A percentile compares a stretch with the other conserved stretches of the same genome.
These are phyloP conservation scores for Caenorhabditis briggsae DNA, from an alignment of 1,140 invertebrate species.

Conservation along the genomic window DNA sequence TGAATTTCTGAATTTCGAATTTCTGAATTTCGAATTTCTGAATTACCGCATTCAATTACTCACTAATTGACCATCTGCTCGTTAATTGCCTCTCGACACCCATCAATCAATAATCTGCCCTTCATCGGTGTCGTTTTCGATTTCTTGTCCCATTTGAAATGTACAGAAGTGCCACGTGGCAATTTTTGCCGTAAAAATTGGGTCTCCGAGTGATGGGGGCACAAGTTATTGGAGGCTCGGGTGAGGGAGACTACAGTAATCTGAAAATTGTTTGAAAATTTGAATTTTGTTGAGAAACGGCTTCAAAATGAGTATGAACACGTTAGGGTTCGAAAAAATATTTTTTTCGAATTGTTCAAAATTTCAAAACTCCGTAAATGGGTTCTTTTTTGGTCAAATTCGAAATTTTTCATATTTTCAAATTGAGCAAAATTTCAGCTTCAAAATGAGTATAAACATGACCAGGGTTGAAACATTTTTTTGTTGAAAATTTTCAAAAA, in stretches of 20 bases:
- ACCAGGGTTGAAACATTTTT: too few species aligned
- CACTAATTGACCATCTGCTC: slow-evolving; percentile 13
- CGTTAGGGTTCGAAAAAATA: too few species aligned
- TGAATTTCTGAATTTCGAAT: too few species aligned
- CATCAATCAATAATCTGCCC: neutral
- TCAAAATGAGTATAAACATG: too few species aligned
- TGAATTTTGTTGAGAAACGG: neutral
- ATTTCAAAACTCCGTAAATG: too few species aligned
- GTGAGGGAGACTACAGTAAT: neutral
- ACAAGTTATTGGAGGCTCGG: neutral
- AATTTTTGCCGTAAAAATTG: neutral
- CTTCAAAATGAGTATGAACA: neutral
- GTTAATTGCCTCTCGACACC: neutral
- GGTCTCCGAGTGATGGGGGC: slow-evolving; percentile 26
- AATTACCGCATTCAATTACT: neutral
- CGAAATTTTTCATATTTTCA: too few species aligned
- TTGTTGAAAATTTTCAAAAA: too few species aligned
- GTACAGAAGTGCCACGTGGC: slow-evolving; percentile 7
- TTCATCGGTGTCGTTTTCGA: slow-evolving; percentile 20
- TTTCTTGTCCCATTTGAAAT: slow-evolving; percentile 34
- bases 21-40: too few species aligned
- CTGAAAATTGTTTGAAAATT: neutral
- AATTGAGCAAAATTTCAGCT: too few species aligned
- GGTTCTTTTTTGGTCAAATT: too few species aligned
- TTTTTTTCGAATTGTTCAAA: too few species aligned